Evolutionary conservation across 2,888 invertebrate species (phyloP).

Genomic region (Melangyna quadrimaculata): DNA sequence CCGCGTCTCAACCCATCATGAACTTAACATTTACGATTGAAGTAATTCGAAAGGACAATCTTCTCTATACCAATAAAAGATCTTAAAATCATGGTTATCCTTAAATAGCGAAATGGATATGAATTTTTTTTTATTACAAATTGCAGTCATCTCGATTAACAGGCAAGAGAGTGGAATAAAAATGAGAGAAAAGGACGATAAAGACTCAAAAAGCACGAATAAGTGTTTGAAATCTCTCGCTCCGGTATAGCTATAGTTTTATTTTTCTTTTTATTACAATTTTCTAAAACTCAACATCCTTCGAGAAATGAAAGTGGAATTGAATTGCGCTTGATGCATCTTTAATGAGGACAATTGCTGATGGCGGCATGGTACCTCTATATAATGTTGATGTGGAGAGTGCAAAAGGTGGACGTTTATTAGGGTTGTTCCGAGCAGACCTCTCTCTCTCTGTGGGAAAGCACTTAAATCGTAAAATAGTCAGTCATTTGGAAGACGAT

Average conservation of each 20-base stretch:
- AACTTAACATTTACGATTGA: constrained; percentile 20
- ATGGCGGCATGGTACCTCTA: neutral
- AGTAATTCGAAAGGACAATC: constrained; percentile 35
- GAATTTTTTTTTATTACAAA: constrained; percentile 31
- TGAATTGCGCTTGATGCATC: constrained; percentile 70
- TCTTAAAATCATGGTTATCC: constrained; percentile 26
- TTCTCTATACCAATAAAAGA: neutral
- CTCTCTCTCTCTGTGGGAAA: neutral
- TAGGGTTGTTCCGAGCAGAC: constrained; percentile 45
- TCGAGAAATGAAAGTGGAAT: constrained; percentile 48
- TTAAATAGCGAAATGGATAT: constrained; percentile 44
- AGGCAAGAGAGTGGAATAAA: constrained; percentile 47
- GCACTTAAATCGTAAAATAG: constrained; percentile 69
- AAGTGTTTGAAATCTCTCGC: constrained; percentile 21
- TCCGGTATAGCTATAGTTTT: neutral
- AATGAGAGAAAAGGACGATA: neutral
- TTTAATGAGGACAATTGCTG: constrained; percentile 65
- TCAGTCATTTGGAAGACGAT: constrained; percentile 69
- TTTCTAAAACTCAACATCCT: constrained; percentile 32
- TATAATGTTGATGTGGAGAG: neutral
- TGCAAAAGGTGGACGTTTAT: constrained; percentile 52
- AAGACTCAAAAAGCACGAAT: neutral
- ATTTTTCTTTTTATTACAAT: neutral
- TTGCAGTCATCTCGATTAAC: constrained; percentile 50
- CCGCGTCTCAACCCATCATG: neutral